These are phyloP conservation scores for Acleris cristana DNA, from an alignment of 2,888 invertebrate species.

Conservation along the genomic window DNA sequence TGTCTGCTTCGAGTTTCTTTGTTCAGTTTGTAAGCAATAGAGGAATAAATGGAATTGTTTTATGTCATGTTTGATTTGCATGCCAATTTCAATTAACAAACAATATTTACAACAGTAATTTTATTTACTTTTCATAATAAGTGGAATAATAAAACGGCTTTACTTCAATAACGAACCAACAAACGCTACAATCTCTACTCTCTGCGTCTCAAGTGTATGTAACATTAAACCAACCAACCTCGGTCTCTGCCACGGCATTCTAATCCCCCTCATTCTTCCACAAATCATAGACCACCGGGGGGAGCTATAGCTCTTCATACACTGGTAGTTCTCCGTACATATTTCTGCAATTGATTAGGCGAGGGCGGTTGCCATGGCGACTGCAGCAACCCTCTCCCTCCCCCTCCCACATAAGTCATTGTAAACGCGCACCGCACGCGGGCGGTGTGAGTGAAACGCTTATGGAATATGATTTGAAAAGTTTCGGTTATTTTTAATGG, in stretches of 20 bases:
- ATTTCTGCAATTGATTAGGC: slow-evolving; percentile 85
- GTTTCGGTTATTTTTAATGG: background rate
- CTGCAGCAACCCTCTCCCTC: slow-evolving; percentile 48
- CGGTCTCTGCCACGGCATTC: slow-evolving; percentile 49
- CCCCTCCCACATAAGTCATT: slow-evolving; percentile 52
- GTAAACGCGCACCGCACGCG: slow-evolving; percentile 45
- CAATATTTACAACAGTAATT: too few species aligned
- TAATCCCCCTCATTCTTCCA: slow-evolving; percentile 41
- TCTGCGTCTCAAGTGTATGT: slow-evolving; percentile 68
- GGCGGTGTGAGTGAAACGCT: slow-evolving; percentile 9
- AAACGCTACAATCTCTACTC: slow-evolving; percentile 46
- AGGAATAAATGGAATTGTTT: too few species aligned
- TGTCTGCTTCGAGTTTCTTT: too few species aligned
- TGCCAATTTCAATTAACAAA: too few species aligned
- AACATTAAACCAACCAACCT: slow-evolving; percentile 60
- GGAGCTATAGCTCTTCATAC: slow-evolving; percentile 46
- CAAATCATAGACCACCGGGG: slow-evolving; percentile 44
- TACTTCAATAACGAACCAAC: slow-evolving; percentile 14
- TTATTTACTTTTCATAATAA: background rate
- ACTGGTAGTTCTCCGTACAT: slow-evolving; percentile 69
- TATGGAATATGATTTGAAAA: slow-evolving; percentile 11
- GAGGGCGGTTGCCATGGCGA: slow-evolving; percentile 80
- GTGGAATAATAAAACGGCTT: background rate
- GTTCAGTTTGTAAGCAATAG: too few species aligned
- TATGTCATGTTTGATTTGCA: too few species aligned